Base-by-base conservation (phyloP, 2,797 vertebrate species). In the Anabas testudineus region DNA sequence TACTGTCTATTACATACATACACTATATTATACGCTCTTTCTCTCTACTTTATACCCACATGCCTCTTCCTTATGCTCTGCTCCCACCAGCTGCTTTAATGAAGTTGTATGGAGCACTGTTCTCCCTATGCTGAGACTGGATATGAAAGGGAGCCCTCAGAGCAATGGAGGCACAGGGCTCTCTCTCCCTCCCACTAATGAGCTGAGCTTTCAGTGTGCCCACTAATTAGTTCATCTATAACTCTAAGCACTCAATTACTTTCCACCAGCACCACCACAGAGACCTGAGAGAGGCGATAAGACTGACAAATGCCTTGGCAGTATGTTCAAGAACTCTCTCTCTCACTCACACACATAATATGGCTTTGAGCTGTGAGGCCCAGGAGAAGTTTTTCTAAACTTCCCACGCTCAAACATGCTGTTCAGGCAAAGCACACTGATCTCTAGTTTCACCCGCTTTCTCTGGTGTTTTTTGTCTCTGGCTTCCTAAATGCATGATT, bases 141-240 rank as follows among this genome's bases (percentile, higher is more conserved):
- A 84, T 83, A 68, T 89, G 74, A 91, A 83, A 86, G 81, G 74
- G 64, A 87, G 83, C 81, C 87, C 88, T 87, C 81, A 80, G 90
- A 86, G 88, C 83, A 76, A 66, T 34, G 71, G 81, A 59, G 48
- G 87, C 85, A 59, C 69, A 65, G 78, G 84, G 70, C 78, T 79
- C 78, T 84, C 78, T 84, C 81, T 88, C 83, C 82, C 84, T 82
- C 82, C 80, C 81, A 76, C 89, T 93, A 93, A 93, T 92, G 93
- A 94, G 92, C 82, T 80, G 81, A 88, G 89, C 88, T 90, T 90
- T 91, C 87, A 89, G 57, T 86, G 85, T 57, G 43, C 80, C 82
- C 80, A 80, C 87, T 94, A 93, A 94, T 93, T 94, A 93, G 90
- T 93, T 93, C 91, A 93, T 92, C 93, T 91, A 91, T 89, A 92